phyloP scores from a whole-genome alignment of 2,113 vertebrate genomes.

The Pachycephala philippinensis region DNA sequence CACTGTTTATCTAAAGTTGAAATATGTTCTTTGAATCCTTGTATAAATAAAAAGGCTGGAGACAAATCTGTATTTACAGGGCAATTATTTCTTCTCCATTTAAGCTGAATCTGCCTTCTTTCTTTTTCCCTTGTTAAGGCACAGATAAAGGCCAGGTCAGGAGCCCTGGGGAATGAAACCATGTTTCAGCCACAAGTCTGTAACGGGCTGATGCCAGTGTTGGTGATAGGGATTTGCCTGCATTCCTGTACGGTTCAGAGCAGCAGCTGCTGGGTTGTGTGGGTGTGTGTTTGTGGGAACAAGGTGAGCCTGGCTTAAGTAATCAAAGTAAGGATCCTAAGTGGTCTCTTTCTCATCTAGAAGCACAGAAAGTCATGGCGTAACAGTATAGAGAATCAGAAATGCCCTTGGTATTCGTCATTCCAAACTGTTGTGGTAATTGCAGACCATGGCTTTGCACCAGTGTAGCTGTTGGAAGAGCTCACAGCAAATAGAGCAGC shows the following conservation, averaged over 20 bases:
- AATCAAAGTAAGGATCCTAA: neutral
- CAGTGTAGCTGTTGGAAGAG: neutral
- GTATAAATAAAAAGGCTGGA: conserved; percentile 79
- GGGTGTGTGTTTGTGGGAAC: neutral
- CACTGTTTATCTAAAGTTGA: conserved; percentile 50
- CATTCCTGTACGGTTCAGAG: rapidly evolving
- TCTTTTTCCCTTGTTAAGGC: neutral
- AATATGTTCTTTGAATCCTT: conserved; percentile 72
- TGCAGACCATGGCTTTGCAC: neutral
- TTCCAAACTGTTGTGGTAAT: neutral
- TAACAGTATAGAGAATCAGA: neutral
- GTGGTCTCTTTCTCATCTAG: neutral
- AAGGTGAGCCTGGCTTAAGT: neutral
- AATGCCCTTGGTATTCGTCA: neutral
- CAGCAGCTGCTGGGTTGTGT: neutral
- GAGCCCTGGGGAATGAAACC: neutral
- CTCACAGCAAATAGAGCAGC: neutral
- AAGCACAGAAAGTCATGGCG: neutral
- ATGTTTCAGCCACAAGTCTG: neutral
- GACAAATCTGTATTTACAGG: conserved; percentile 43
- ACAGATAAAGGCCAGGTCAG: neutral
- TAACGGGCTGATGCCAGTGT: neutral
- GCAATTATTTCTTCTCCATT: conserved; percentile 9
- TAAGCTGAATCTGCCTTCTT: neutral
- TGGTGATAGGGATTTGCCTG: neutral